phyloP scores from a whole-genome alignment of 1,140 invertebrate species.

The Aphidius gifuensis region DNA sequence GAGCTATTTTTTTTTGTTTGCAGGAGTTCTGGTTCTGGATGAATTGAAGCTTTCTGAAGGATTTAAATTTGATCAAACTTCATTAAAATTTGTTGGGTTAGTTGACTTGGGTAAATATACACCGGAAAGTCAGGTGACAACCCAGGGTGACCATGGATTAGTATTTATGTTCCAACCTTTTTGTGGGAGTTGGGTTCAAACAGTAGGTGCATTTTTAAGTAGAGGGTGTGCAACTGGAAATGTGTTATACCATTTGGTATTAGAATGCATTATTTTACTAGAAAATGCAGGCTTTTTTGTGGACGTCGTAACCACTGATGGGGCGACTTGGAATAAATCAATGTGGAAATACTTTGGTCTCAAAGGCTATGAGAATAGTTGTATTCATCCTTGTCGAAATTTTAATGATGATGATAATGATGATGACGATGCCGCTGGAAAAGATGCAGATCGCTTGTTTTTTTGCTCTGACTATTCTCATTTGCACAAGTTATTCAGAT shows the following conservation, averaged over 20 bases:
- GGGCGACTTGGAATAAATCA: conserved; percentile 28
- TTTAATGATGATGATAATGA: too few species aligned
- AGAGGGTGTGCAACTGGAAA: conserved; percentile 17
- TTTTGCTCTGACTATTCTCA: conserved; percentile 28
- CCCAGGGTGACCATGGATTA: conserved; percentile 34
- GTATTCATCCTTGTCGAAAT: conserved; percentile 18
- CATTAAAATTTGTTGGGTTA: conserved; percentile 28
- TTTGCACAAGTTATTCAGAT: conserved; percentile 21
- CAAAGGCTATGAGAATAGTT: conserved; percentile 10
- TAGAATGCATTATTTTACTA: conserved; percentile 26
- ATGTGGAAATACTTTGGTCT: conserved; percentile 27
- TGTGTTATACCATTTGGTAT: conserved; percentile 19
- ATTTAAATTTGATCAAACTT: conserved; percentile 23
- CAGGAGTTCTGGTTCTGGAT: conserved; percentile 16
- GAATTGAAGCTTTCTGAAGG: conserved; percentile 18
- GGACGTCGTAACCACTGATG: conserved; percentile 25
- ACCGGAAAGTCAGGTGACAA: conserved; percentile 25
- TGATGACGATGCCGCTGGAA: too few species aligned
- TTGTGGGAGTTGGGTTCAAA: conserved; percentile 32
- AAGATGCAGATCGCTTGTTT: conserved; percentile 19
- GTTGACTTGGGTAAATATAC: conserved; percentile 35
- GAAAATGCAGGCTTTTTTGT: conserved; percentile 25
- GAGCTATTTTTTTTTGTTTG: background rate
- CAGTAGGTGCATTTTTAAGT: conserved; percentile 24
- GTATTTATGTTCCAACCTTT: conserved; percentile 43